Base-by-base conservation (phyloP, 2,113 vertebrate genomes). In the Chamaea fasciata region DNA sequence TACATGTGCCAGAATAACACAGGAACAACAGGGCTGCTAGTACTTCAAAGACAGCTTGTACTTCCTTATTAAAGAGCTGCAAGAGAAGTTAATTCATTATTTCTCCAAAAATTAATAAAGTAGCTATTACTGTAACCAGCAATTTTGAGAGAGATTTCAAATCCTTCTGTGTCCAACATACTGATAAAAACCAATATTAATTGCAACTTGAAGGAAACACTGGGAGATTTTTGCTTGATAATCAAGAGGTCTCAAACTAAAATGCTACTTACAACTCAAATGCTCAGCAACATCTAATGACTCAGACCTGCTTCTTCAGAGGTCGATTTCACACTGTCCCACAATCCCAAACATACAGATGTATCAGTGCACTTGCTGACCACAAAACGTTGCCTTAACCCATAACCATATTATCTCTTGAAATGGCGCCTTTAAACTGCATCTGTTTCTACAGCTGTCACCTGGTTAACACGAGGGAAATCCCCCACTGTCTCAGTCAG, bases 21-120 rank as follows among this genome's bases (percentile, higher is more conserved):
- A 84, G 67, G 83, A 95, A 44, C 79, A 96, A 94, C 74, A 78
- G 70, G 80, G 68, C 60, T 95, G 71, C 84, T 83, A 68, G 31
- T 53, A 95, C 83, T 95, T 95, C 92, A 94, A 94, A 97, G 84
- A 57, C 67, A 85, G 74, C 52, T 81, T 91, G 49, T 73, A 74
- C 44, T 91, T 96, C 84, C 86, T 93, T 94, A 84, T 90, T 94
- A 89, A 74, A 94, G 55, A 82, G 53, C 47, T 90, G 49, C 33
- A 84, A 91, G 65, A 92, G 30, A 92, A 87, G 19, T 55, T 28
- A 92, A 80, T 81, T 89, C 0, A 0, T 93, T 91, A 64, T 89
- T 95, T 92, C 35, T 77, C 90, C 21, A 89, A 68, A 86, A 93
- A 93, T 87, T 95, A 94, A 83, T 83, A 60, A 85, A 84, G n/a